phyloP scores from a whole-genome alignment of 2,797 vertebrate species.

The Lepus oiostolus region DNA sequence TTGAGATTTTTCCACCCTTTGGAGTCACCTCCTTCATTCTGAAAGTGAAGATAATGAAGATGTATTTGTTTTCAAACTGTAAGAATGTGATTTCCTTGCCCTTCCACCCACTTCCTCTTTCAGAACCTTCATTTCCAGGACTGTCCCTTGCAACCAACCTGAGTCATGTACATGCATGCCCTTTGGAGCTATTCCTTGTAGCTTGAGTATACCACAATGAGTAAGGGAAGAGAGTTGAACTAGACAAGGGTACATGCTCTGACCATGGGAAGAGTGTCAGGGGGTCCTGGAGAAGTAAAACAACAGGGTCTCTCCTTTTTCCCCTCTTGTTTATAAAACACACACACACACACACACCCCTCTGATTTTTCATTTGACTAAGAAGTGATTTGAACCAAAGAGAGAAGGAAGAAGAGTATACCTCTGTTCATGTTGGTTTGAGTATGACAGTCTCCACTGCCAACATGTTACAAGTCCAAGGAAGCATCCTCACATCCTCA shows the following conservation, averaged over 20 bases:
- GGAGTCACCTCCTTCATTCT: not conserved
- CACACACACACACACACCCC: not conserved
- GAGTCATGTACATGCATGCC: not conserved
- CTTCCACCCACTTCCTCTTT: not conserved
- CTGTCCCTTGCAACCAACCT: not conserved
- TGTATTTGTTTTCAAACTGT: not conserved
- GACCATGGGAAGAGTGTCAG: not conserved
- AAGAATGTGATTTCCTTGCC: not conserved
- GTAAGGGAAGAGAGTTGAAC: not conserved
- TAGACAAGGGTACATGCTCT: not conserved
- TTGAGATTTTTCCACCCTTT: not conserved
- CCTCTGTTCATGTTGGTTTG: not conserved
- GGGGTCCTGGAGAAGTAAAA: not conserved
- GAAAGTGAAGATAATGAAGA: not conserved
- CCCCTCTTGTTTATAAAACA: not conserved
- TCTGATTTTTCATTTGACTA: not conserved
- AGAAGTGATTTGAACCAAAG: not conserved
- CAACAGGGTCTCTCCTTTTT: not conserved
- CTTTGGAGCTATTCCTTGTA: not conserved
- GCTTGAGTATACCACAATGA: not conserved
- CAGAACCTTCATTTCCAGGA: not conserved
- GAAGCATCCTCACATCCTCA: not conserved
- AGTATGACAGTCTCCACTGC: not conserved
- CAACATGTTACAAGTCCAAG: not conserved
- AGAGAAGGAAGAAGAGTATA: not conserved